Base-by-base conservation (phyloP, 2,797 vertebrate species). In the Gallirallus australis region DNA sequence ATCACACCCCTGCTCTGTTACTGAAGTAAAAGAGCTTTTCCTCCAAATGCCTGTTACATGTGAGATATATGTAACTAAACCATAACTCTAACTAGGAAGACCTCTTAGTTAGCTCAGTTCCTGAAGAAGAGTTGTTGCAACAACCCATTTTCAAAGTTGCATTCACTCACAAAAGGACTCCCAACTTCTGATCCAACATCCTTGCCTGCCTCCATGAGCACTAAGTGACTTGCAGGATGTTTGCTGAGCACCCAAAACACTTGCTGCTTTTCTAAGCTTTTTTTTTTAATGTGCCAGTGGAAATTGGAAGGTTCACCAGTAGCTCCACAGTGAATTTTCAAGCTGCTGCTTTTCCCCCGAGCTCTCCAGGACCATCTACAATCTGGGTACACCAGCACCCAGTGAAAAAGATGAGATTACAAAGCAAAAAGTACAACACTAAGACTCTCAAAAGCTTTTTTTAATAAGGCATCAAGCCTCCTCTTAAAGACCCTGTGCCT, bases 351-450 rank as follows among this genome's bases (percentile, higher is more conserved):
- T 42, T 19, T 19, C 65, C n/a, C 30, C 48, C 7, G 35, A 21
- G 27, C 9, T 45, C 25, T 66, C 35, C 61, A 27, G 14, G 6
- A 28, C 3, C 20, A 25, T 11, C 50, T 56, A 35, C 11, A 31
- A 5, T 1, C 21, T 6, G 42, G 17, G 42, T 42, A 60, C 4
- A 24, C 2, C 9, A 5, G 7, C 17, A 61, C 1, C 35, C 21
- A 2, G 3, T 2, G 5, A 63, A 63, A 68, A 72, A 59, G 1
- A 12, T 0, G 1, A 2, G 7, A 47, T 65, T 50, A 57, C 25
- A 54, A 57, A 75, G 27, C 21, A 40, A 9, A 23, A 12, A 47
- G 12, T 7, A 28, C 33, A 31, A 52, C 40, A n/a, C 7, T n/a
- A 70, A 56, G 39, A 17, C 12, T 52, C 7, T 33, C 50, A 13